Base-by-base conservation (phyloP, 2,797 vertebrate species). In the Lacerta viridis region DNA sequence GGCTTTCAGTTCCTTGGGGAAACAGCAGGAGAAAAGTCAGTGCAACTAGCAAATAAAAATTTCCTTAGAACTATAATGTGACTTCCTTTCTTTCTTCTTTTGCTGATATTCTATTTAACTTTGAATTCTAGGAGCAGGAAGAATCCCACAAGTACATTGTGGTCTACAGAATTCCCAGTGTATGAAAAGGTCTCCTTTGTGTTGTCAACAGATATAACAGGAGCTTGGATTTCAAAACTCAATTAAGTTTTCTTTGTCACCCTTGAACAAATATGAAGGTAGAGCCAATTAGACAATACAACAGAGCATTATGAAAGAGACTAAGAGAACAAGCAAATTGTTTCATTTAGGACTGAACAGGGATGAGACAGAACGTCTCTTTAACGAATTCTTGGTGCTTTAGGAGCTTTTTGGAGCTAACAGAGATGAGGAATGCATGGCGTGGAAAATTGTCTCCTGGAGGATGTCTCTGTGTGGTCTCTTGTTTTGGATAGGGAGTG, bases 261-360 rank as follows among this genome's bases (percentile, higher is more conserved):
- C 64, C 68, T 43, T 85, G 68, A 43, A 86, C 1, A 1, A 80
- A 87, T 81, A 59, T 87, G 92, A 93, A 94, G 93, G 87, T 39
- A 91, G 85, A 93, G 92, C 89, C 89, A 95, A 74, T 68, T 92
- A 81, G 0, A 0, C 50, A 94, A 91, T 88, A 93, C 91, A 95
- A 94, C 78, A 39, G 25, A 75, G 71, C 88, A 76, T 55, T 87
- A 64, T 83, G 85, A 89, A 91, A 84, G 72, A 25, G 43, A 5
- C 85, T 85, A 46, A 90, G 39, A 89, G 41, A 80, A 68, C 2
- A 43, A 43, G 43, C 18, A 29, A 83, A 72, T 59, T 90, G n/a
- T 92, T 91, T 86, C 83, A 83, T 18, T 80, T 20, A 89, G 3
- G 29, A 7, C n/a, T 89, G 4, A 33, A 9, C 23, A 85, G 89